Conservation (phyloP, 2,113 vertebrate species). For the Protobothrops flavoviridis region DNA sequence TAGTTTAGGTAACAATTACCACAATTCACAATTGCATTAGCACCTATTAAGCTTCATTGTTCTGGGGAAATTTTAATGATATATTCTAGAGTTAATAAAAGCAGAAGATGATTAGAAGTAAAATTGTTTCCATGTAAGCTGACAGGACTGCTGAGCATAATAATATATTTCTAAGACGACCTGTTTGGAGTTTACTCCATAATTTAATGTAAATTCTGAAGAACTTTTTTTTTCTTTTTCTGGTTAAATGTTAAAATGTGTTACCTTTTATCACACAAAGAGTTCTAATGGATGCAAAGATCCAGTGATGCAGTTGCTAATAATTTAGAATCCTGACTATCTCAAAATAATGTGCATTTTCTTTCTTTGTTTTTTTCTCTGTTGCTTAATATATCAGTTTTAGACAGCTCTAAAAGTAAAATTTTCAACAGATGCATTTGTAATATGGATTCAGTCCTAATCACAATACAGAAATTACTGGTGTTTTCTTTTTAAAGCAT, state of each 20-base stretch:
- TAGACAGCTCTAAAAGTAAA: background rate
- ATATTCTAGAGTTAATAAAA: constrained; percentile 74
- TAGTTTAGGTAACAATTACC: constrained; percentile 79
- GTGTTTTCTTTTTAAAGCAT: background rate
- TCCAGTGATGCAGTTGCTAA: constrained; percentile 32
- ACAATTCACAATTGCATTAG: constrained; percentile 77
- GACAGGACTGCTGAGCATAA: constrained; percentile 75
- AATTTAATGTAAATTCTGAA: constrained; percentile 79
- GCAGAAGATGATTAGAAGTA: constrained; percentile 73
- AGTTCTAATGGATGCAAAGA: constrained; percentile 52
- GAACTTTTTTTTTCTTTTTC: constrained; percentile 63
- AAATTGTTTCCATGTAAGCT: constrained; percentile 74
- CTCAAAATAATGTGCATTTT: constrained; percentile 32
- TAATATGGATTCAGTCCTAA: constrained; percentile 21
- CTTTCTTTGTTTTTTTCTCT: constrained; percentile 28
- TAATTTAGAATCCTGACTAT: constrained; percentile 29
- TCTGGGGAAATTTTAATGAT: constrained; percentile 78
- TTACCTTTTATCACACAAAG: constrained; percentile 58
- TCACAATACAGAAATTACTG: background rate
- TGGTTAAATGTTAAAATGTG: constrained; percentile 70
- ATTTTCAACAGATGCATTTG: constrained; percentile 30
- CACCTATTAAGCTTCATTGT: constrained; percentile 78
- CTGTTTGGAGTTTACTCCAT: constrained; percentile 76
- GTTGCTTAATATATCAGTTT: constrained; percentile 6
- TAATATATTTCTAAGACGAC: constrained; percentile 72